Conservation (phyloP, 2,797 vertebrate genomes). For the Gorsachius magnificus region DNA sequence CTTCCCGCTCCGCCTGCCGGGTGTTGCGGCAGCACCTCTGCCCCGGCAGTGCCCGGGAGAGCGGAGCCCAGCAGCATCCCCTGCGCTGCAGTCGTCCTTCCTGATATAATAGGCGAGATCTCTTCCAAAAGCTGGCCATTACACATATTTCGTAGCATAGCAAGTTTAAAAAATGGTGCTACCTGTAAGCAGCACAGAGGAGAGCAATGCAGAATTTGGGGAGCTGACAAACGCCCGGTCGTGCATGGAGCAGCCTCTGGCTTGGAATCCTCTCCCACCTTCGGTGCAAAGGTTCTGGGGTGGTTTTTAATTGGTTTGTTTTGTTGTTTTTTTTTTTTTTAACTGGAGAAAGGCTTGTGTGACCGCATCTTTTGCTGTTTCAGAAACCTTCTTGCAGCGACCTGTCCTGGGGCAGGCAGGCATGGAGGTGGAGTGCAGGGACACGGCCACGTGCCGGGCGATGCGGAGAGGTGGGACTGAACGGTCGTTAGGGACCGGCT, state of each 20-base stretch:
- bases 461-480: neutral
- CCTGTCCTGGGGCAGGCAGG: accelerated
- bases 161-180: neutral
- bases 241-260: neutral
- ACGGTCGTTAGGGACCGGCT: neutral
- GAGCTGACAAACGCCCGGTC: neutral
- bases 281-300: neutral
- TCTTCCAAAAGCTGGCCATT: neutral
- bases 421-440: neutral
- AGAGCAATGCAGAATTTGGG: neutral
- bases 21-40: neutral
- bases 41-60: neutral
- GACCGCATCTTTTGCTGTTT: neutral
- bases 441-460: neutral
- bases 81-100: neutral
- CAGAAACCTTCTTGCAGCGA: neutral
- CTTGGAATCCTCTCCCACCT: neutral
- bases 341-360: neutral
- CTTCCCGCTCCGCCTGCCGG: neutral
- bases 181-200: neutral
- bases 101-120: accelerated
- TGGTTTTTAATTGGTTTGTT: neutral
- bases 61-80: neutral
- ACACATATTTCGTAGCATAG: neutral
- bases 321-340: neutral